These are phyloP conservation scores for Myzus persicae DNA, from an alignment of 1,140 invertebrate genomes.

Conservation along the genomic window DNA sequence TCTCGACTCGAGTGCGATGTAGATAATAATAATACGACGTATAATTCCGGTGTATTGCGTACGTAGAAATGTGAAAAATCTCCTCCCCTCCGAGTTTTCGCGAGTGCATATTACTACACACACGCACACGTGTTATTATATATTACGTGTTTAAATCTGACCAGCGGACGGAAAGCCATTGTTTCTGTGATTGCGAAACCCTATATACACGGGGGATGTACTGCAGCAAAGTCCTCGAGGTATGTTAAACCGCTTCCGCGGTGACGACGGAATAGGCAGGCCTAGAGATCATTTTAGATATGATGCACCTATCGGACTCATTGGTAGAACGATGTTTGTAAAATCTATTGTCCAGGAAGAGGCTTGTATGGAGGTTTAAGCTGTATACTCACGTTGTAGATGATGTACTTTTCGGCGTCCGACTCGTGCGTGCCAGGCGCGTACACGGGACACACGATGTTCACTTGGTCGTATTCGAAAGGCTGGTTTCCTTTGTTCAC, in stretches of 20 bases:
- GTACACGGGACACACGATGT: conserved; percentile 94
- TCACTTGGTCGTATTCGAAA: conserved; percentile 95
- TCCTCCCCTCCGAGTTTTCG: background rate
- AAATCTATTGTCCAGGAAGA: too few species aligned
- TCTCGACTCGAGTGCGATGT: background rate
- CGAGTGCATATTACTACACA: background rate
- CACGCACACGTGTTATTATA: too few species aligned
- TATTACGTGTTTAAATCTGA: too few species aligned
- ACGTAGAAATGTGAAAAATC: background rate
- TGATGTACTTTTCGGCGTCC: conserved; percentile 93
- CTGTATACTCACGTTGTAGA: conserved; percentile 92
- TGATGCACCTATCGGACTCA: too few species aligned
- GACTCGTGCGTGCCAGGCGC: conserved; percentile 85
- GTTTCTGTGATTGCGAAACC: background rate
- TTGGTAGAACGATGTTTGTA: too few species aligned
- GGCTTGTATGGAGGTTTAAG: background rate
- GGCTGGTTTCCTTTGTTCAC: conserved; percentile 92
- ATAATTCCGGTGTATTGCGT: background rate
- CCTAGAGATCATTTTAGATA: background rate
- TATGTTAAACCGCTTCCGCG: background rate
- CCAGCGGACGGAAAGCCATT: background rate
- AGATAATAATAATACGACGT: background rate
- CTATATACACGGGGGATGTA: too few species aligned
- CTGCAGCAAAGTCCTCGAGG: too few species aligned
- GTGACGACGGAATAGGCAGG: background rate